Evolutionary conservation across 2,797 vertebrate genomes (phyloP), one percentile per base, ranked within the genome.

Genomic region (Characodon lateralis): DNA sequence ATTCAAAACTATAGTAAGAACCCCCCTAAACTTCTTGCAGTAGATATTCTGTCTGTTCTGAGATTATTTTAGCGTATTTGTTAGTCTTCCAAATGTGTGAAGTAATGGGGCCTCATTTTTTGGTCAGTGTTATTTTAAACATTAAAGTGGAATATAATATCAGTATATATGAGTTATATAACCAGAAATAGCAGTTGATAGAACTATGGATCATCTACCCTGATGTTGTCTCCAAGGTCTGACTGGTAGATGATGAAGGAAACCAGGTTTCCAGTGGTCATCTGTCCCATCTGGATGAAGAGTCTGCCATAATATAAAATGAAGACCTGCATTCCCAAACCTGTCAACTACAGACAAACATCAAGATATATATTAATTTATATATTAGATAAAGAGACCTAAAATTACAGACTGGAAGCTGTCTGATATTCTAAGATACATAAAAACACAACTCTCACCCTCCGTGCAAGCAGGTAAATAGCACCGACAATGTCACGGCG

Each of bases 201-300:
- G 31, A 1, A 31, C 31, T 31, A 31, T 31, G 31, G 31, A 31
- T 31, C 31, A 31, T 31, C 31, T 31, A 31, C 31, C 31, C 86
- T 78, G 41, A 97, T 93, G 0, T 89, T 61, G 0, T 0, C 0
- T 3, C 92, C 92, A 0, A 96, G 87, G 1, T 95, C 0, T 39
- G 82, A 89, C 56, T 97, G 96, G 79, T 96, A 98, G 1, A 98
- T 83, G 24, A 98, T 91, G 81, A 98, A 97, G 78, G 97, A 96
- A 9, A 98, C 86, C 6, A 98, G 89, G 74, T 89, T 87, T 0
- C 97, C 96, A 0, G 87, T 85, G 0, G 91, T 97, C 92, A 98
- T 93, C 73, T 95, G 89, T 7, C 96, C 95, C 0, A 61, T 85
- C 0, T 58, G 86, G 28, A 97, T 96, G 81, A 97, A 95, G 72